Base-by-base conservation (phyloP, 2,797 vertebrate species). In the Pangasius larnaudii region DNA sequence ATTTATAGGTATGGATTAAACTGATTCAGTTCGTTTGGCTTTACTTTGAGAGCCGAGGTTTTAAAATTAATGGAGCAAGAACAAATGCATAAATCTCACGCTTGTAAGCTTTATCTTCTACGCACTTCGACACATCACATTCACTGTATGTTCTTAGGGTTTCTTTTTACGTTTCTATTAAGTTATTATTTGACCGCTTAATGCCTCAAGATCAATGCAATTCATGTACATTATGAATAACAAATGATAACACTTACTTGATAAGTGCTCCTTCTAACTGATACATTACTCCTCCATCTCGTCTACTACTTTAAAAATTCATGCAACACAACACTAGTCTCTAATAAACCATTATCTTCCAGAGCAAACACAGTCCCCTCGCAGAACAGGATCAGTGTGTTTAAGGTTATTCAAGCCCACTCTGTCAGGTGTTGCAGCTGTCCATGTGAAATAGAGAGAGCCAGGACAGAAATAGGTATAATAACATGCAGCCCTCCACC, bases 341-440 rank as follows among this genome's bases (percentile, higher is more conserved):
- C n/a, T 13, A 77, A 81, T 84, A 87, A 83, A 79, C 19, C 58
- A 36, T 53, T 87, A 71, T n/a, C 30, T 30, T 30, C 61, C 30
- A 30, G 13, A 74, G 86, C 36, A 78, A 86, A 36, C 71, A 39
- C 51, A 36, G 24, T 39, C 4, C 65, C 19, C 51, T 59, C 4
- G 30, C 71, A 59, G 82, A 80, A 87, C 49, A 22, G 71, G 24
- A 56, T 77, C 11, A 9, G 65, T 56, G 74, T 89, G 89, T 78
- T 69, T 81, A 42, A 56, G 81, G 79, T 79, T 74, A 88, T 74
- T 88, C 67, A 88, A 87, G 74, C 74, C 22, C 39, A 49, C 81
- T 75, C 65, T 83, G 80, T 88, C 90, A 91, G 91, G 91, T 92
- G 89, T 91, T 89, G 88, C 91, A 93, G 92, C 89, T 92, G 91